Percentiles rank a stretch among this genome's conserved stretches.
Evolutionary conservation across 1,140 invertebrate species (phyloP).

Genomic region (Drosophila lowei): DNA sequence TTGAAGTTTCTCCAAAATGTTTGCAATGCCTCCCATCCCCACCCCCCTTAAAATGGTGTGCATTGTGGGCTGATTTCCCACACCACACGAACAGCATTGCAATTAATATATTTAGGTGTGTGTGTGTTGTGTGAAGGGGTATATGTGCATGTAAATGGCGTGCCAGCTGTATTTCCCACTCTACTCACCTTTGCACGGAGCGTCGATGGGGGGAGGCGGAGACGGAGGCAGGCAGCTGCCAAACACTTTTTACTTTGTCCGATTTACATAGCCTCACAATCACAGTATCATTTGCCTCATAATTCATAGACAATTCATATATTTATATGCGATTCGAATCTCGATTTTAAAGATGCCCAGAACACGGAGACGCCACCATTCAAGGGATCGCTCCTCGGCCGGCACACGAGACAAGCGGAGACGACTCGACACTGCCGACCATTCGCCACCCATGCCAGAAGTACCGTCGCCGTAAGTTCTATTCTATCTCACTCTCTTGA

Average conservation of each 20-base stretch:
- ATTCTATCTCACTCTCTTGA: constrained; percentile 14
- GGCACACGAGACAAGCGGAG: constrained; percentile 85
- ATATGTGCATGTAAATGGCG: constrained; percentile 4
- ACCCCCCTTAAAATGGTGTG: constrained; percentile 13
- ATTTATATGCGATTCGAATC: background rate
- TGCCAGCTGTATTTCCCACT: constrained; percentile 44
- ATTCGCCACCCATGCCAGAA: constrained; percentile 71
- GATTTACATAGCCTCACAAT: background rate
- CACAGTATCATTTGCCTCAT: constrained; percentile 14
- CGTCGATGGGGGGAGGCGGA: constrained; percentile 2
- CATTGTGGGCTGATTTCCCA: constrained; percentile 21
- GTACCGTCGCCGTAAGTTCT: constrained; percentile 77
- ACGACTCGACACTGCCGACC: constrained; percentile 84
- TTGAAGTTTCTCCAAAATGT: constrained; percentile 8
- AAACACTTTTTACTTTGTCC: no score
- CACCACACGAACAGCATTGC: constrained; percentile 41
- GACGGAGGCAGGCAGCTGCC: constrained; percentile 12
- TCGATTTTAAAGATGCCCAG: constrained; percentile 88
- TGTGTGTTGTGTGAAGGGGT: constrained; percentile 2
- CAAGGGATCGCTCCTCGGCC: constrained; percentile 85
- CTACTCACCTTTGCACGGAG: constrained; percentile 38
- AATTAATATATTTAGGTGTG: constrained; percentile 25
- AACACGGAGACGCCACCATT: constrained; percentile 90
- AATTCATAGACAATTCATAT: constrained; percentile 15
- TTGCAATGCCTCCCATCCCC: no score